Base-by-base conservation (phyloP, 2,888 invertebrate species). In the Cyclophora punctaria region DNA sequence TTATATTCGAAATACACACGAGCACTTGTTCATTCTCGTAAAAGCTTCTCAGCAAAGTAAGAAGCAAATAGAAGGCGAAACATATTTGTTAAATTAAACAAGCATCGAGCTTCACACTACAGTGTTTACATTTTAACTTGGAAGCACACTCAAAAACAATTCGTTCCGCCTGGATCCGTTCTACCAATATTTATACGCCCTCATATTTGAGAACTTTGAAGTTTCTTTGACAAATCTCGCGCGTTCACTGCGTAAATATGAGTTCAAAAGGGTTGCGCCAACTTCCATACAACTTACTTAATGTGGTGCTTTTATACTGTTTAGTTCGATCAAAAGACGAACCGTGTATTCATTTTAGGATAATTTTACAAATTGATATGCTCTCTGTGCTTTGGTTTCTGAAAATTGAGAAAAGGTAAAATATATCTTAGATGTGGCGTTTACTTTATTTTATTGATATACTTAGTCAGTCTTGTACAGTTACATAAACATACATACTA, bases 191-290 rank as follows among this genome's bases (percentile, higher is more conserved):
- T 65, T 64, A 63, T 65, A 64, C 63, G 56, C 53, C 59, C 68
- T 57, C 58, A 63, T 75, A 63, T 74, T 77, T 77, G 72, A 58
- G 54, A 57, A 60, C 61, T 56, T 56, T 64, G 58, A 63, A 67
- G 65, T 69, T 67, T 78, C 80, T 79, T 80, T 80, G 78, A 78
- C 73, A 77, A 77, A 75, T 78, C 74, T 71, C 63, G 63, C 69
- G 65, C 71, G 70, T 75, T 67, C 64, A 62, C 59, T 72, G 63
- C 58, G 73, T 66, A 76, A 80, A 79, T 63, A 75, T 58, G 56
- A 56, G 56, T 56, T 68, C 64, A 63, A 67, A 73, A 73, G 73
- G 67, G 67, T 65, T 56, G 52, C 60, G 48, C 60, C 58, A 55
- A 58, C 58, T 62, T 64, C 60, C 57, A 56, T 57, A 55, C 56